A percentile compares a stretch with the other conserved stretches of the same genome.
These are phyloP conservation scores for Sitta europaea DNA, from an alignment of 2,113 vertebrate species.

Conservation along the genomic window DNA sequence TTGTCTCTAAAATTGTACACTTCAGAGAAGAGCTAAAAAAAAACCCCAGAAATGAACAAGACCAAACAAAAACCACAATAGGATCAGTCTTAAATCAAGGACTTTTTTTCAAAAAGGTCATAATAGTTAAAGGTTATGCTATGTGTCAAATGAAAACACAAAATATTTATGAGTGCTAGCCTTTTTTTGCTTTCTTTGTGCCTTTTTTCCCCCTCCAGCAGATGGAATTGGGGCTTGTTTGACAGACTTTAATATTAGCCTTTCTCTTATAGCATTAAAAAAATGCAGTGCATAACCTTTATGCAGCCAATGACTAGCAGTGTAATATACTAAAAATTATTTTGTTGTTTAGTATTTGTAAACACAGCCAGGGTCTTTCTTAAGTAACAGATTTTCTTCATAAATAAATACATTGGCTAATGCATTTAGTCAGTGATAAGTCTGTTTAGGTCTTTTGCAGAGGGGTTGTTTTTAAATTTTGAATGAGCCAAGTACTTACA, in stretches of 20 bases:
- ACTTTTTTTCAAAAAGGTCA: not conserved
- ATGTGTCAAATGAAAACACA: not conserved
- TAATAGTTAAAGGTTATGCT: not conserved
- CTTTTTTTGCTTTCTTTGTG: not conserved
- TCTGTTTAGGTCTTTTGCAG: not conserved
- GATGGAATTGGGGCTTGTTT: not conserved
- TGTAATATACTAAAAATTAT: not conserved
- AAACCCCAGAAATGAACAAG: not conserved
- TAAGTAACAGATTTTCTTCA: not conserved
- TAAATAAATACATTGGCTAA: not conserved
- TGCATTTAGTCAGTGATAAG: not conserved
- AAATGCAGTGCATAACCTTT: not conserved
- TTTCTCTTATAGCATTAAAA: not conserved
- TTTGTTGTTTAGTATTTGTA: not conserved
- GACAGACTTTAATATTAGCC: not conserved
- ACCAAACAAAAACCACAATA: not conserved
- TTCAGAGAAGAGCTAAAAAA: not conserved
- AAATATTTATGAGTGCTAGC: not conserved
- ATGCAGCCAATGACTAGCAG: not conserved
- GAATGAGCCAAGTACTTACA: not conserved
- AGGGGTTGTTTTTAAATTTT: not conserved
- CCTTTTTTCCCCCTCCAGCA: not conserved
- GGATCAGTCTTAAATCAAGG: not conserved
- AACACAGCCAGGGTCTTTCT: not conserved
- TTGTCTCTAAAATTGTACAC: not conserved